These are phyloP conservation scores for Pandion haliaetus DNA, from an alignment of 2,113 vertebrate genomes.

Conservation along the genomic window DNA sequence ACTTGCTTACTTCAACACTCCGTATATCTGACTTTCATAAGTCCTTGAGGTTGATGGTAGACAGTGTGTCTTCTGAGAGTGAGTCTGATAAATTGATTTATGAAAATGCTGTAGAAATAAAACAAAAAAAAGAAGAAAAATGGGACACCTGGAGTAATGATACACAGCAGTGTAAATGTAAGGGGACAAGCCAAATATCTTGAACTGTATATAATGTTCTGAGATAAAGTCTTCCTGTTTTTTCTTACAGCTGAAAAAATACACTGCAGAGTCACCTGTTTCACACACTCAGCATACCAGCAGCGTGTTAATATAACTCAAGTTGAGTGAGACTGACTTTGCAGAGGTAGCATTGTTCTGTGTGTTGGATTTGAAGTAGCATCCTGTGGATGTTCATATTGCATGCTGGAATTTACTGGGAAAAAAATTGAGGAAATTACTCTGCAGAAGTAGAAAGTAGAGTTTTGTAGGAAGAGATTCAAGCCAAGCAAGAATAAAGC, in stretches of 20 bases:
- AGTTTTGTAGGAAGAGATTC: not conserved
- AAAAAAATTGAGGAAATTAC: not conserved
- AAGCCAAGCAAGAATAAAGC: not conserved
- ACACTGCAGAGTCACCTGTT: not conserved
- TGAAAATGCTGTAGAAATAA: conserved; percentile 35
- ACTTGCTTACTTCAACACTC: not conserved
- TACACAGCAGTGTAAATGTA: not conserved
- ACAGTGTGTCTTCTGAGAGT: not conserved
- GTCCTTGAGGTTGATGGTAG: not conserved
- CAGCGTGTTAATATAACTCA: not conserved
- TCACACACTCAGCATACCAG: not conserved
- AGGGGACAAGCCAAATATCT: not conserved
- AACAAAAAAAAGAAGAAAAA: not conserved
- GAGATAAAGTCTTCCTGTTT: not conserved
- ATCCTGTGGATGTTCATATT: not conserved
- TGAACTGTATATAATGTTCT: not conserved
- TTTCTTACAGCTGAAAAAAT: not conserved
- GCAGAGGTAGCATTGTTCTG: not conserved
- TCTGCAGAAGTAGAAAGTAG: not conserved
- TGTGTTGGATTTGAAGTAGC: not conserved
- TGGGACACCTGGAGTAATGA: not conserved
- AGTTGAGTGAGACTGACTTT: not conserved
- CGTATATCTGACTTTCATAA: not conserved
- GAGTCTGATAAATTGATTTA: conserved; percentile 38
- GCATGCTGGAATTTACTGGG: not conserved